Conservation (phyloP, 2,797 vertebrate species). For the Coreius guichenoti region DNA sequence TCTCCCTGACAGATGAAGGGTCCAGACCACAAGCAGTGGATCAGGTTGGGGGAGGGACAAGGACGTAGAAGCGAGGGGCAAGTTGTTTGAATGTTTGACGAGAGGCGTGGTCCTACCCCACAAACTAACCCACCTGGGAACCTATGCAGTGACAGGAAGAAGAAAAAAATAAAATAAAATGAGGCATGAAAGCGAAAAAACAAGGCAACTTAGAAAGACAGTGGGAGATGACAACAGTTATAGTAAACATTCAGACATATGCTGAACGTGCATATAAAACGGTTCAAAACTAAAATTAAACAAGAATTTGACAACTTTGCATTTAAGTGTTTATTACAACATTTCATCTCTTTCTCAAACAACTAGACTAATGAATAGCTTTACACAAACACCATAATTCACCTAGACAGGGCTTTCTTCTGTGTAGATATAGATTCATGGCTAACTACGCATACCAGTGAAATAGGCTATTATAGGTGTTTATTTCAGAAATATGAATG, state of each 20-base stretch:
- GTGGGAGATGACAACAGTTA: conserved; percentile 21
- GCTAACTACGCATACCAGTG: too few species aligned
- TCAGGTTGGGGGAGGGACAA: conserved; percentile 56
- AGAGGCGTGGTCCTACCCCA: conserved; percentile 67
- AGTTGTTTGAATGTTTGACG: conserved; percentile 68
- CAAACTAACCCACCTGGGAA: conserved; percentile 69
- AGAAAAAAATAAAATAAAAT: conserved; percentile 4
- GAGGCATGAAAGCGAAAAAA: conserved; percentile 37
- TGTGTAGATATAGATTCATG: background rate
- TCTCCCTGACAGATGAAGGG: conserved; percentile 62
- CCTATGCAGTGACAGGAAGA: conserved; percentile 62
- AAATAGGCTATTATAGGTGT: too few species aligned
- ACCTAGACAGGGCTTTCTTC: background rate
- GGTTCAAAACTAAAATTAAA: background rate
- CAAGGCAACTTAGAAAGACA: background rate
- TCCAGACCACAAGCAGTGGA: conserved; percentile 30
- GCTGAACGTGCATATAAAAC: background rate
- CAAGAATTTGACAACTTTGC: too few species aligned
- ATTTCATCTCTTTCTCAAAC: background rate
- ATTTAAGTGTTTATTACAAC: background rate
- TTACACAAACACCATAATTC: background rate
- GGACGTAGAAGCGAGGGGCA: conserved; percentile 68
- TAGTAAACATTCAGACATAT: background rate
- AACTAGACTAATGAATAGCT: background rate
- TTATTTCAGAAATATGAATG: background rate